Percentiles rank a stretch among this genome's conserved stretches.
These are phyloP conservation scores for Dendronephthya gigantea DNA, from an alignment of 64 coral and sea anemone species.

Conservation along the genomic window DNA sequence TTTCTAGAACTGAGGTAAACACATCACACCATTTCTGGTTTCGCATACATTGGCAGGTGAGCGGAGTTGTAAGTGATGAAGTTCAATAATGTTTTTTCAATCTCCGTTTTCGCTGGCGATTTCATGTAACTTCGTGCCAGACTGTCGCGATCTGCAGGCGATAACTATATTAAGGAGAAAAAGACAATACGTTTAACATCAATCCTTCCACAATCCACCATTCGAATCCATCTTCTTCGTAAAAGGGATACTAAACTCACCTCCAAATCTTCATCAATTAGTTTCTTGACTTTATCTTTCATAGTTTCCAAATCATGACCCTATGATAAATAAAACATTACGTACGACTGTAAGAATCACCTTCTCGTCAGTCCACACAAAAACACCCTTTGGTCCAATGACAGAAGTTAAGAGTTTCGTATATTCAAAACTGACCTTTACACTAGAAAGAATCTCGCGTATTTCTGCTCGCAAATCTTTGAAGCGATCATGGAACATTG, in stretches of 20 bases:
- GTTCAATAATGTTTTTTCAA: conserved; percentile 71
- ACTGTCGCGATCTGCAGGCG: conserved; percentile 62
- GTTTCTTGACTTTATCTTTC: conserved; percentile 67
- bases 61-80: conserved; percentile 80
- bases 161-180: conserved; percentile 37
- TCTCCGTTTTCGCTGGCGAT: conserved; percentile 54
- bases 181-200: not conserved
- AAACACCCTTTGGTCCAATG: too few species aligned
- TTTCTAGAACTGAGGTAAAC: too few species aligned
- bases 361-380: not conserved
- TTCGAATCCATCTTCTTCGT: too few species aligned
- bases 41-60: conserved; percentile 89
- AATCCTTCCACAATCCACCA: not conserved
- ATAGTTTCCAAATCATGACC: conserved; percentile 48
- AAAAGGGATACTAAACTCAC: conserved; percentile 38
- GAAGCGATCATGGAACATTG: conserved; percentile 88
- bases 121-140: conserved; percentile 48
- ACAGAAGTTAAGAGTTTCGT: too few species aligned
- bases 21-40: conserved; percentile 76
- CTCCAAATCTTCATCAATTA: conserved; percentile 85
- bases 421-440: conserved; percentile 48
- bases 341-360: not conserved
- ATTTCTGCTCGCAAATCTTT: conserved; percentile 85
- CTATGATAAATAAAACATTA: not conserved
- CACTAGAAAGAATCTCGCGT: conserved; percentile 57